Conservation (phyloP, 2,888 invertebrate genomes). For the Brachypalpus laphriformis region DNA sequence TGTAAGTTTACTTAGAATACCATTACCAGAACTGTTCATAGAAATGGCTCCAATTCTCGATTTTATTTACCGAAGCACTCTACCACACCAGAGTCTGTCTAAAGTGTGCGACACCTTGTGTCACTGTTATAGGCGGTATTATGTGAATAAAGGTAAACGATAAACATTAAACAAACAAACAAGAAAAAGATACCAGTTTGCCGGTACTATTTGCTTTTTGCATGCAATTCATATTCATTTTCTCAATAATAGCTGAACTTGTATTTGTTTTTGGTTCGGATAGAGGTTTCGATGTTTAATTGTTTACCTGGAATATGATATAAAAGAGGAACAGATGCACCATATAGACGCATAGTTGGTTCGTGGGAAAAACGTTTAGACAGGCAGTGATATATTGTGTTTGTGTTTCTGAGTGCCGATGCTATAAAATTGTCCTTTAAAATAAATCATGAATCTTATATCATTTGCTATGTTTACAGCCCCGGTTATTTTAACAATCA, state of each 20-base stretch:
- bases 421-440: no score
- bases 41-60: slow-evolving; percentile 19
- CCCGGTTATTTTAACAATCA: no score
- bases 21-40: slow-evolving; percentile 8
- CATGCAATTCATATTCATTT: slow-evolving; percentile 2
- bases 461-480: no score
- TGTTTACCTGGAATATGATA: background rate
- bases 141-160: slow-evolving; percentile 2
- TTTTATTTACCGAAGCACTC: slow-evolving; percentile 15
- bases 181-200: background rate
- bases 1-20: slow-evolving; percentile 2
- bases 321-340: background rate
- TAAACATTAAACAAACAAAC: slow-evolving; percentile 10
- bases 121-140: slow-evolving; percentile 1
- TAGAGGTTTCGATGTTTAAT: background rate
- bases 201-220: slow-evolving; percentile 18
- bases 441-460: no score
- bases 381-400: no score
- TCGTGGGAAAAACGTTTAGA: no score
- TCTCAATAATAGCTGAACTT: background rate
- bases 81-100: background rate
- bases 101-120: slow-evolving; percentile 20
- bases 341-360: no score
- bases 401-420: no score
- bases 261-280: background rate